Evolutionary conservation across 2,113 vertebrate genomes (phyloP).

Genomic region (Aptenodytes patagonicus): DNA sequence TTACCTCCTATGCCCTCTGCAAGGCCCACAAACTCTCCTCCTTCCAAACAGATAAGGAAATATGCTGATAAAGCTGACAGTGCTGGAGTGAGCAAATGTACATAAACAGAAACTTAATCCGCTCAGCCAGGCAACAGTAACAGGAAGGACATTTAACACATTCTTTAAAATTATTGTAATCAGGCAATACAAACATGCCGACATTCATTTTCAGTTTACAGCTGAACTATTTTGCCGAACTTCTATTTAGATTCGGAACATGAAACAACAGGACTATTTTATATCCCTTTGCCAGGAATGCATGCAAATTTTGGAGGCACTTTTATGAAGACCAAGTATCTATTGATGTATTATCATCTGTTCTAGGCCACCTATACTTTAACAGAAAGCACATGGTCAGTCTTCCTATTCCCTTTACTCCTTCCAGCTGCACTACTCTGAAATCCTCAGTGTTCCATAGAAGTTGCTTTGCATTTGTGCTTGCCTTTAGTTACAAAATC

Average conservation of each 20-base stretch:
- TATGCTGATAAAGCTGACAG: fast-evolving
- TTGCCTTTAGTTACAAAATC: not conserved
- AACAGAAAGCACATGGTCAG: not conserved
- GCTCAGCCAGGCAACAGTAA: not conserved
- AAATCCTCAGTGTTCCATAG: not conserved
- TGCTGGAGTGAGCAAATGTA: not conserved
- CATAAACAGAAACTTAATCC: not conserved
- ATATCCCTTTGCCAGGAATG: not conserved
- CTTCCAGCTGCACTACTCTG: not conserved
- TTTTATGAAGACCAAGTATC: not conserved
- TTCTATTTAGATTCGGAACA: not conserved
- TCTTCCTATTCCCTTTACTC: not conserved
- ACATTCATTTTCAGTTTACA: not conserved
- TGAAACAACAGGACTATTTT: not conserved
- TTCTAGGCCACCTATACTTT: not conserved
- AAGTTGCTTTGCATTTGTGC: not conserved
- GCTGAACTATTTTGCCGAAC: not conserved
- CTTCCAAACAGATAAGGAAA: not conserved
- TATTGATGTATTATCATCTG: not conserved
- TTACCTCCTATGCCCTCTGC: not conserved
- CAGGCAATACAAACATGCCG: not conserved
- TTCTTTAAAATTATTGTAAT: not conserved
- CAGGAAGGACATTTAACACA: too few species aligned
- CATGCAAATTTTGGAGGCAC: not conserved
- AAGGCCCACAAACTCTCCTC: not conserved